Conservation (phyloP, 2,888 invertebrate genomes). For the Isotomurus palustris region DNA sequence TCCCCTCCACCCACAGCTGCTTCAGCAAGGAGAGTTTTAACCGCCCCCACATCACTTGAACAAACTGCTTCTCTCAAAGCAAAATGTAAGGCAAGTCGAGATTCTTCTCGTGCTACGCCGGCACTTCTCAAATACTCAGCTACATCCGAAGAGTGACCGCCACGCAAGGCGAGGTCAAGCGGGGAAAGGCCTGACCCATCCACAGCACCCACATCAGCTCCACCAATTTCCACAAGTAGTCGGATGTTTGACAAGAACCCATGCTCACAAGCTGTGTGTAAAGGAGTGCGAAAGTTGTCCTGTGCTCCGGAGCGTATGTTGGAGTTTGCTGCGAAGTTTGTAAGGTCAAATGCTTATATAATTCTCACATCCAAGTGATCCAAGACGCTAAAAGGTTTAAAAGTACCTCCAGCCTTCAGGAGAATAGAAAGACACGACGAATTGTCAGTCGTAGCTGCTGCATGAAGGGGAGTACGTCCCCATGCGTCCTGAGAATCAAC, state of each 20-base stretch:
- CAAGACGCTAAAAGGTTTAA: not conserved
- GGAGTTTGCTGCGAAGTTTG: slow-evolving; percentile 56
- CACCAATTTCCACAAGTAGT: slow-evolving; percentile 62
- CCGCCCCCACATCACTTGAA: slow-evolving; percentile 65
- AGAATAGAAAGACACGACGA: slow-evolving; percentile 70
- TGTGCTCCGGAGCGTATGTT: slow-evolving; percentile 61
- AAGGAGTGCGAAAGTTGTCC: slow-evolving; percentile 60
- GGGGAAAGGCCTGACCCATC: slow-evolving; percentile 69
- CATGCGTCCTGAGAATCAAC: slow-evolving; percentile 69
- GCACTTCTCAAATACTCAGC: slow-evolving; percentile 44
- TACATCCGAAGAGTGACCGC: slow-evolving; percentile 56
- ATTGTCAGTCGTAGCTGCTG: slow-evolving; percentile 73
- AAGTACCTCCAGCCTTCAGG: slow-evolving; percentile 60
- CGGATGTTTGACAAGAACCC: slow-evolving; percentile 68
- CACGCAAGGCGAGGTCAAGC: slow-evolving; percentile 65
- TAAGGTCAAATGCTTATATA: slow-evolving; percentile 1
- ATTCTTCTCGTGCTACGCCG: slow-evolving; percentile 68
- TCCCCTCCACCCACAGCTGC: slow-evolving; percentile 63
- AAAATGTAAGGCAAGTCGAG: slow-evolving; percentile 67
- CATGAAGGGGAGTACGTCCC: slow-evolving; percentile 73
- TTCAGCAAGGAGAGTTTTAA: slow-evolving; percentile 63
- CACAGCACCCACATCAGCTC: slow-evolving; percentile 60
- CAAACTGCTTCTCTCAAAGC: slow-evolving; percentile 71
- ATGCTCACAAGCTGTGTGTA: slow-evolving; percentile 75
- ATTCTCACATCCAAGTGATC: not conserved